phyloP scores from a whole-genome alignment of 2,888 invertebrate genomes.

The Rhodophaea formosa region DNA sequence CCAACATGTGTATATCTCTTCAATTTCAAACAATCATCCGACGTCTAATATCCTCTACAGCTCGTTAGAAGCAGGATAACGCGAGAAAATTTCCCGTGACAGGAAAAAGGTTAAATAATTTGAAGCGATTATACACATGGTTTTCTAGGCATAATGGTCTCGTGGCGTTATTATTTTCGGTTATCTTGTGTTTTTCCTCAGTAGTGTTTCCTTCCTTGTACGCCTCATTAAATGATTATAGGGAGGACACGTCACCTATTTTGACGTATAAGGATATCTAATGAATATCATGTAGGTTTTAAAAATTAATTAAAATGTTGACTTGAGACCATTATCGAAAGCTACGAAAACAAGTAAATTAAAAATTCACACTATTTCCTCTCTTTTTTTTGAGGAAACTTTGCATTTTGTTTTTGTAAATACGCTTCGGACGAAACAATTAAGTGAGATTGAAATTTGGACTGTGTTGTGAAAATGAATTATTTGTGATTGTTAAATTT shows the following conservation, averaged over 20 bases:
- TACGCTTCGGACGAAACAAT: constrained; percentile 1
- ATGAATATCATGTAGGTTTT: neutral
- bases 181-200: constrained; percentile 1
- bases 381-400: too few relatives aligned
- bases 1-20: constrained; percentile 1
- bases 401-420: neutral
- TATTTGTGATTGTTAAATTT: neutral
- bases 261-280: neutral
- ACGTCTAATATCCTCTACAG: neutral
- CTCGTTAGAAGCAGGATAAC: neutral
- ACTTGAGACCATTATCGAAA: neutral
- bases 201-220: constrained; percentile 3
- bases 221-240: neutral
- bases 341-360: too few relatives aligned
- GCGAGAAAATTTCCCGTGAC: neutral
- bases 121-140: constrained; percentile 6
- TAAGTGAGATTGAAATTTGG: constrained; percentile 7
- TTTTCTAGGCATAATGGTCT: constrained; percentile 14
- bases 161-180: neutral
- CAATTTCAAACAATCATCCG: neutral
- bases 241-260: neutral
- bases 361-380: too few relatives aligned
- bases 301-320: neutral
- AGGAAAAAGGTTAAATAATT: constrained; percentile 1
- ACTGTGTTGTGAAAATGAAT: neutral